These are phyloP conservation scores for Pilophorus perplexus DNA, from an alignment of 2,888 invertebrate species.

Conservation along the genomic window DNA sequence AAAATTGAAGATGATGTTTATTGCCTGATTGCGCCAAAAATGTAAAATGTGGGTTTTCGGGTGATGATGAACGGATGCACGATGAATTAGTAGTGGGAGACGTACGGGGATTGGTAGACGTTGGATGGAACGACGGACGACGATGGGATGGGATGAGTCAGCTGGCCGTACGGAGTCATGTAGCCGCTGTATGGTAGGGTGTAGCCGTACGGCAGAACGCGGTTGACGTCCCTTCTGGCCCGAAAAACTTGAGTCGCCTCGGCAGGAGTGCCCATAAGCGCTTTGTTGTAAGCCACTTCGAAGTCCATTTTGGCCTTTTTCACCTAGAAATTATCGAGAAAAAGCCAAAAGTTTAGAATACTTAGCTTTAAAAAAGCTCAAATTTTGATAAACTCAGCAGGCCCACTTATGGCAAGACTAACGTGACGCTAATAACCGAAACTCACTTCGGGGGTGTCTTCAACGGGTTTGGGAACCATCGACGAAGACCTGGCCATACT, in stretches of 20 bases:
- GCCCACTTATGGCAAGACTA: too few species aligned
- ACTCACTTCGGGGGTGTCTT: conserved; percentile 34
- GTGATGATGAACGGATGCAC: too few species aligned
- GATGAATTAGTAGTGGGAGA: too few species aligned
- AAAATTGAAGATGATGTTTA: too few species aligned
- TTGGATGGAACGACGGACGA: conserved; percentile 12
- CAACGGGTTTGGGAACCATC: conserved; percentile 10
- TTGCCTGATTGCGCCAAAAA: too few species aligned
- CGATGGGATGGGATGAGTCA: background rate
- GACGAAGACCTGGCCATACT: background rate
- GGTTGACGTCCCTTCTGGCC: conserved; percentile 24
- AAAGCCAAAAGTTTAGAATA: background rate
- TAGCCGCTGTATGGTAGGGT: conserved; percentile 27
- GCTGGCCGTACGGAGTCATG: conserved; percentile 26
- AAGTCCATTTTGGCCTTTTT: conserved; percentile 35
- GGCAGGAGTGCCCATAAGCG: conserved; percentile 7
- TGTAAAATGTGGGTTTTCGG: too few species aligned
- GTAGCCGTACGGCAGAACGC: conserved; percentile 30
- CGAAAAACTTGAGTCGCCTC: conserved; percentile 2
- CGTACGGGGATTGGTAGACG: conserved; percentile 16
- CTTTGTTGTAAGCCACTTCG: conserved; percentile 30
- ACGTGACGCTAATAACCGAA: too few species aligned
- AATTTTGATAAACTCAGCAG: too few species aligned
- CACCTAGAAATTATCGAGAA: conserved; percentile 11
- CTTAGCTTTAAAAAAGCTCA: too few species aligned